These are phyloP conservation scores for Corythucha ciliata DNA, from an alignment of 2,888 invertebrate species.

Conservation along the genomic window DNA sequence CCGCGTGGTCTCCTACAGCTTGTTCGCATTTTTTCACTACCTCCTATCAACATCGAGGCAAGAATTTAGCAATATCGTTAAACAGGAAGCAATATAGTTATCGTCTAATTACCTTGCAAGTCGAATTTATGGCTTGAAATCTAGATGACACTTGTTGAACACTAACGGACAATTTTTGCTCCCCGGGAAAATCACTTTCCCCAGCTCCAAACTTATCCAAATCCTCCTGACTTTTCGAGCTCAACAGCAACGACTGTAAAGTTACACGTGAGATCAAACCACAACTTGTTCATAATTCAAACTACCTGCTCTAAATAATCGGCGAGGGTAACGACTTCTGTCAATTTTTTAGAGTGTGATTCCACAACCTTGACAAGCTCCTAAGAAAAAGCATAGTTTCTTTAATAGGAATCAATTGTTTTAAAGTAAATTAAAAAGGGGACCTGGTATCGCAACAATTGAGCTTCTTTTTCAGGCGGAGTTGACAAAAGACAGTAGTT, in stretches of 20 bases:
- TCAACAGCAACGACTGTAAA: conserved; percentile 62
- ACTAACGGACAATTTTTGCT: conserved; percentile 75
- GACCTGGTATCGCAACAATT: conserved; percentile 83
- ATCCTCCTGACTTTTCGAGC: conserved; percentile 58
- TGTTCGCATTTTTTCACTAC: conserved; percentile 87
- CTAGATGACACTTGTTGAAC: conserved; percentile 82
- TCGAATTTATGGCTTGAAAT: conserved; percentile 80
- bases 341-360: conserved; percentile 59
- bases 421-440: too few species aligned
- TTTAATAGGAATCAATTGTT: too few species aligned
- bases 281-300: conserved; percentile 2
- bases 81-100: not conserved
- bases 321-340: conserved; percentile 62
- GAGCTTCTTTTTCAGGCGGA: conserved; percentile 81
- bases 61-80: not conserved
- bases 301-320: conserved; percentile 78
- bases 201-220: conserved; percentile 81
- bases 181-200: conserved; percentile 68
- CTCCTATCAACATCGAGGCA: conserved; percentile 46
- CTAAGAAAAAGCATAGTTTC: too few species aligned
- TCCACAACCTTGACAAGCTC: conserved; percentile 66
- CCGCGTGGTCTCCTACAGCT: conserved; percentile 69
- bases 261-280: not conserved
- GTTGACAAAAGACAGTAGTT: conserved; percentile 75
- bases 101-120: conserved; percentile 53